Conservation (phyloP, 2,797 vertebrate genomes). For the Glossophaga mutica region DNA sequence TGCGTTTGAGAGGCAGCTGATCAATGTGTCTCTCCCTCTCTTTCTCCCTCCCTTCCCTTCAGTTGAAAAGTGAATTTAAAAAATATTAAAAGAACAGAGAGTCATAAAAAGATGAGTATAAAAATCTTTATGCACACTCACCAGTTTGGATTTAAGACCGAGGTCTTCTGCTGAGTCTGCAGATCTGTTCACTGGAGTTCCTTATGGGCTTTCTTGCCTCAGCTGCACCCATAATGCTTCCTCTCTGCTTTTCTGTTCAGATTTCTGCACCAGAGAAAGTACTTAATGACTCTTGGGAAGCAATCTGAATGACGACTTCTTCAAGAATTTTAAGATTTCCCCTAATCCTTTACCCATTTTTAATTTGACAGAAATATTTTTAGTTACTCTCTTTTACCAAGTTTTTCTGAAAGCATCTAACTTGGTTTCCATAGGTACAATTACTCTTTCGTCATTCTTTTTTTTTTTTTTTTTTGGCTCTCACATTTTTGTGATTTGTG, state of each 20-base stretch:
- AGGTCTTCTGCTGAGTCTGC: not conserved
- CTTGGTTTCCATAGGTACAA: constrained; percentile 13
- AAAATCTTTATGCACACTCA: not conserved
- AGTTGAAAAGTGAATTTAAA: not conserved
- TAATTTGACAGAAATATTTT: constrained; percentile 45
- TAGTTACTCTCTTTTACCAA: not conserved
- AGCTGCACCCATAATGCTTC: not conserved
- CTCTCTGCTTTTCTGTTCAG: not conserved
- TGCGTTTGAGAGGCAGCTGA: too few species aligned
- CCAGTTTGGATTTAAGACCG: not conserved
- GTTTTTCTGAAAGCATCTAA: constrained; percentile 4
- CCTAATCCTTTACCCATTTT: not conserved
- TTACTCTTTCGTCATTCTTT: not conserved
- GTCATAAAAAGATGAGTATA: not conserved
- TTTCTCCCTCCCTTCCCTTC: not conserved
- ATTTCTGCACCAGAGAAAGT: not conserved
- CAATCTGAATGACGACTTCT: not conserved
- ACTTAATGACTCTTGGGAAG: not conserved
- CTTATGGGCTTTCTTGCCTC: not conserved
- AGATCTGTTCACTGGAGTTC: not conserved
- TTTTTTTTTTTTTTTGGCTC: not conserved
- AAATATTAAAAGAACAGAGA: not conserved
- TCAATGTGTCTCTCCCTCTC: too few species aligned
- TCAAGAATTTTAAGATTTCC: not conserved
- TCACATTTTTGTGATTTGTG: not conserved